These are phyloP conservation scores for Climacteris rufus DNA, from an alignment of 2,113 vertebrate species.

Conservation along the genomic window DNA sequence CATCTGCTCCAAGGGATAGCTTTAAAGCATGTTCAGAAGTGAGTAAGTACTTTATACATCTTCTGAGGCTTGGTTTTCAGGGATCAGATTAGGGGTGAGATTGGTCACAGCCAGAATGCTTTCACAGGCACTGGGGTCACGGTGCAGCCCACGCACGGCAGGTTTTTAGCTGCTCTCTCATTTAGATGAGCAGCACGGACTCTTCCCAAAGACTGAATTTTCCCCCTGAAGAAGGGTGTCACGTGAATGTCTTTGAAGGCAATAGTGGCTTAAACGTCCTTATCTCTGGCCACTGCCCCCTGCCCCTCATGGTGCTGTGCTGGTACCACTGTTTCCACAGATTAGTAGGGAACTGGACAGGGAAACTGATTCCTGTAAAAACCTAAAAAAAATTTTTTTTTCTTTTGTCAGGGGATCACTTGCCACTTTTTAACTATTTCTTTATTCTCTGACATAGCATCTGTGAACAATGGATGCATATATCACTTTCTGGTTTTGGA, in stretches of 20 bases:
- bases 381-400: not conserved
- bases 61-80: not conserved
- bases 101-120: not conserved
- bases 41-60: not conserved
- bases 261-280: not conserved
- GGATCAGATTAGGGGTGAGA: not conserved
- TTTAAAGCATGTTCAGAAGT: slow-evolving; percentile 30
- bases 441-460: not conserved
- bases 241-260: not conserved
- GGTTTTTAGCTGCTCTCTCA: not conserved
- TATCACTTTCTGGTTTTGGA: not conserved
- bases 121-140: not conserved
- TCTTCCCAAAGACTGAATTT: not conserved
- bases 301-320: not conserved
- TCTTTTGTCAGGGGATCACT: not conserved
- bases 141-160: not conserved
- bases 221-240: not conserved
- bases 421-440: not conserved
- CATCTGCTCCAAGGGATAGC: slow-evolving; percentile 34
- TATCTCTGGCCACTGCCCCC: not conserved
- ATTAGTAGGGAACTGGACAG: not conserved
- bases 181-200: not conserved
- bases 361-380: not conserved
- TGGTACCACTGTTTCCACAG: not conserved
- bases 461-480: not conserved